Evolutionary conservation across 1,140 invertebrate species (phyloP), one percentile per base, ranked within the genome.

Genomic region (Drosophila pseudoananassae): DNA sequence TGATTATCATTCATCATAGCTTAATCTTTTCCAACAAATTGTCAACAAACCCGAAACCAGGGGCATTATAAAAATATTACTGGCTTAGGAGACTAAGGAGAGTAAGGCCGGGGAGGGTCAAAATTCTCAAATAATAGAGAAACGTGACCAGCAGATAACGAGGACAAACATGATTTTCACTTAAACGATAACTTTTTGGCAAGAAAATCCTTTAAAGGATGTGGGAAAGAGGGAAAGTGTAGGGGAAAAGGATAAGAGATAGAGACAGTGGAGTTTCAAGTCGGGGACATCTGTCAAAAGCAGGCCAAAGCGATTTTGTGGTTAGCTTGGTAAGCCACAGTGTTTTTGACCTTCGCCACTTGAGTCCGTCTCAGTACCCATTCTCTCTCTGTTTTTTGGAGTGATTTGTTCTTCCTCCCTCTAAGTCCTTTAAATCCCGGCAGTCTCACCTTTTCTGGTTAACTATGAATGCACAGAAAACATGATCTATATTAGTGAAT

Each of bases 11-110:
- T 76, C 71, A 87, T 81, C 55, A 88, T 66, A 33, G 14, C 50
- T n/a, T 58, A 10, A 27, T 15, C 17, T 36, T 29, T 23, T 5
- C 0, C 27, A 55, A 78, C 78, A 82, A 85, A 87, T 87, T 78
- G 75, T 83, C 70, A 76, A 70, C 61, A 71, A 66, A 50, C 63
- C 76, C 2, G 12, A 36, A 51, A 58, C 12, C 12, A 17, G 20
- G 38, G 23, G 33, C 66, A 88, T 85, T 85, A 85, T 81, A 85
- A 78, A 87, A 85, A 85, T 85, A 87, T 85, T 85, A 85, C 66
- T 46, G 50, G 50, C n/a, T 20, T 20, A 20, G 20, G 20, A 20
- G 20, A 20, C 20, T 20, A 2, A 3, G 2, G n/a, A n/a, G n/a
- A n/a, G n/a, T n/a, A n/a, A n/a, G n/a, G n/a, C n/a, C 20, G 20